Evolutionary conservation across 1,140 invertebrate species (phyloP).

Genomic region (Oreohelix idahoensis): DNA sequence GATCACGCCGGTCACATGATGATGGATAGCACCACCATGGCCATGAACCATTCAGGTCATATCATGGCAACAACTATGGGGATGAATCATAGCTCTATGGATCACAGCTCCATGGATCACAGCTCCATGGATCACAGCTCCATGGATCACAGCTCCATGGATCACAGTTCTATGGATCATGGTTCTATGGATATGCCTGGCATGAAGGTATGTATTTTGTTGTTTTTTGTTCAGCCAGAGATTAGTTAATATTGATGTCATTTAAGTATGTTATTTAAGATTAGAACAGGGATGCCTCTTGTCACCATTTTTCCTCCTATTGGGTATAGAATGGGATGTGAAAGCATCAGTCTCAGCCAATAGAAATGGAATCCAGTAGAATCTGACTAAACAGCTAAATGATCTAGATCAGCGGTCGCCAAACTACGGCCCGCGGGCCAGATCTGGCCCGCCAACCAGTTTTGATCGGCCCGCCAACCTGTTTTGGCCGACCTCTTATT

Average conservation of each 20-base stretch:
- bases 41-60: background rate
- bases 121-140: background rate
- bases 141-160: background rate
- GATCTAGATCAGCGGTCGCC: no score
- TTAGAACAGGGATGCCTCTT: no score
- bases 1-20: no score
- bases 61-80: background rate
- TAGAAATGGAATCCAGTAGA: no score
- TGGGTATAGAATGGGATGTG: no score
- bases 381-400: no score
- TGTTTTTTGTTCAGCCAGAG: no score
- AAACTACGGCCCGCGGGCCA: no score
- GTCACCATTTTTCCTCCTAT: background rate
- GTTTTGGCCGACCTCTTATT: no score
- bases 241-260: background rate
- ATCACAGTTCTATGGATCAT: background rate
- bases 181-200: background rate
- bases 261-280: background rate
- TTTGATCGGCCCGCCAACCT: no score
- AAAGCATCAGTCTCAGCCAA: no score
- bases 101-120: background rate
- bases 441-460: no score
- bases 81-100: background rate
- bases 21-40: background rate
- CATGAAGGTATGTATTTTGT: background rate